Evolutionary conservation across 2,797 vertebrate species (phyloP).

Genomic region (Sebastes dallii): DNA sequence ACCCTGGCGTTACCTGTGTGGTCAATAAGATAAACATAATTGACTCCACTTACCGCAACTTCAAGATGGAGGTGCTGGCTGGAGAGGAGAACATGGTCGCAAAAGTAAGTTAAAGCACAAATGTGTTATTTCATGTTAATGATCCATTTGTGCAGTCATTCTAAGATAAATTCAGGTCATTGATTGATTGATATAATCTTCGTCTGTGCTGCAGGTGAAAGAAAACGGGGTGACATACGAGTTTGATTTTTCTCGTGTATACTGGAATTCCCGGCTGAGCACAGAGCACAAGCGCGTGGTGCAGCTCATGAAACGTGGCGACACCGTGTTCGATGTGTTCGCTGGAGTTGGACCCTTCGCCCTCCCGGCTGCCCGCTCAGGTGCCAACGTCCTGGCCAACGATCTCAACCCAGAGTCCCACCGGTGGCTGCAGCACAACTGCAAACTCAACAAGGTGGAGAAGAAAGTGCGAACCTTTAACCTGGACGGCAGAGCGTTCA

Average conservation of each 20-base stretch:
- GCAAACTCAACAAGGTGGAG: conserved; percentile 93
- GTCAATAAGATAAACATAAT: conserved; percentile 95
- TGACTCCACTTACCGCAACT: conserved; percentile 92
- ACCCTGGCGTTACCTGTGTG: conserved; percentile 91
- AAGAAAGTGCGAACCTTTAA: conserved; percentile 86
- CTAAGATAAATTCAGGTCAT: not conserved
- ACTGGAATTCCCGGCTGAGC: conserved; percentile 96
- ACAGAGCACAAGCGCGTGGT: conserved; percentile 91
- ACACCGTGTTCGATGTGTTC: conserved; percentile 92
- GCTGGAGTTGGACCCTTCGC: conserved; percentile 95
- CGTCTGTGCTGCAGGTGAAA: conserved; percentile 85
- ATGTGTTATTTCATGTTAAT: not conserved
- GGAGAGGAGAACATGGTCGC: conserved; percentile 93
- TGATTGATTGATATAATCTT: not conserved
- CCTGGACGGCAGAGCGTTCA: conserved; percentile 92
- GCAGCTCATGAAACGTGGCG: conserved; percentile 81
- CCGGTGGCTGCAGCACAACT: conserved; percentile 93
- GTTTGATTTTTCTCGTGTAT: conserved; percentile 96
- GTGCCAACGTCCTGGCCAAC: conserved; percentile 89
- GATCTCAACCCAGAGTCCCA: conserved; percentile 96
- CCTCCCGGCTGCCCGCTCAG: conserved; percentile 88
- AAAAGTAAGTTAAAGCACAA: conserved; percentile 79
- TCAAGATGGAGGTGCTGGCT: conserved; percentile 95
- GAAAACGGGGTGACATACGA: conserved; percentile 91
- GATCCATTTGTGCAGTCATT: not conserved